Base-by-base conservation (phyloP, 1,140 invertebrate species). In the Trichoplusia ni region DNA sequence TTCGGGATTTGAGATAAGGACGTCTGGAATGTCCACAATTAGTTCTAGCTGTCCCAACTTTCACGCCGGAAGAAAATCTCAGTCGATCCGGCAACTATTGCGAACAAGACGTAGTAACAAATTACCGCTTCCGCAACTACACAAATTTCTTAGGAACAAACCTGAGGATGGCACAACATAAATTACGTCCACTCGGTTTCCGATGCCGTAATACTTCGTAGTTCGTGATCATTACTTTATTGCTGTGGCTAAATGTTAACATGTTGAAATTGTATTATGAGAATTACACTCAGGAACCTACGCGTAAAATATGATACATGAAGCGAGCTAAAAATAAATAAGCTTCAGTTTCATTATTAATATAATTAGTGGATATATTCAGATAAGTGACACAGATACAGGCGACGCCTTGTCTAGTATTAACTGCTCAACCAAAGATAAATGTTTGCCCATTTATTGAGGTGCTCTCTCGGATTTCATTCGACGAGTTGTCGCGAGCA, bases 391-490 rank as follows among this genome's bases (percentile, higher is more conserved):
- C 51, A 14, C 44, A 38, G 59, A 37, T 46, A 18, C 29, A 38
- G 59, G 59, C 59, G 51, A 54, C 51, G 51, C 51, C 35, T 19
- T 23, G 51, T 54, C 51, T 54, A 62, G 65, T 59, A 62, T 67
- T 67, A 67, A 64, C 60, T 54, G 64, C 49, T 67, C 58, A 29
- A 42, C 64, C 33, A 58, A 42, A 71, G 64, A 67, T 64, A 64
- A 67, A 71, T 71, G 69, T 67, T 67, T 64, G 29, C 56, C 49
- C 65, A 67, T 71, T 67, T 67, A 60, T 71, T 64, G 61, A 56
- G 69, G 51, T 54, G 61, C 46, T 46, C 62, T 56, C 58, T 56
- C 58, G 60, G 53, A 63, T 58, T 62, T 60, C 51, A 44, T 54
- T 56, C 51, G 29, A 38, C 59, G 29, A 21, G 33, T 40, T 40